Evolutionary conservation across 2,888 invertebrate genomes (phyloP), one percentile per base, ranked within the genome.

Genomic region (Stegana nigrithorax): DNA sequence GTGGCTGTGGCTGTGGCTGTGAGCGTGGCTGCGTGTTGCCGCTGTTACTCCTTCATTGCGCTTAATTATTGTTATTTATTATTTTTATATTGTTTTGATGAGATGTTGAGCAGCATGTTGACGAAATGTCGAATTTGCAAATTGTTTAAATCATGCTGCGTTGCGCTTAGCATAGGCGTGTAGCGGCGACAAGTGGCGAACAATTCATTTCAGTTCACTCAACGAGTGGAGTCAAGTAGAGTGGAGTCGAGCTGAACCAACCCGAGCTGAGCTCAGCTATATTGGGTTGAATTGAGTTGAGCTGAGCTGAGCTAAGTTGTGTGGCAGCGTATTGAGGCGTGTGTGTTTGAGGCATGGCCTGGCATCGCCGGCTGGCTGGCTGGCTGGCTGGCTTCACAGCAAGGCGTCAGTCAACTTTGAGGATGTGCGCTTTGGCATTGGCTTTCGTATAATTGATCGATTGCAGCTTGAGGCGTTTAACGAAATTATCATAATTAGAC

Each of bases 21-120:
- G 21, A 47, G 21, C 23, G 4, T 27, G 25, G 60, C 36, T 60
- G 42, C 59, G 59, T 57, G 59, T 56, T 32, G 68, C 63, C 61
- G 66, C 60, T 69, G 72, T 73, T 77, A 71, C 75, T 73, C 75
- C 74, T 81, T 77, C 75, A 83, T 80, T 82, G 80, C 73, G 74
- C 81, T 78, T 84, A 84, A 84, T 84, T 84, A 84, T 84, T 84
- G 84, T 84, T 83, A 84, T 84, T 84, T 84, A 83, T 83, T 82
- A 81, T 82, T 81, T 79, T 81, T 74, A 78, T 80, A 77, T 77
- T 74, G 73, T 71, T 78, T 80, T 78, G 73, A 78, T 80, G 77
- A 81, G 74, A 71, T 77, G 79, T 80, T 76, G 65, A 70, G 69
- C 76, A 80, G 67, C 68, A 74, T 72, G 78, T 73, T 81, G 81